A percentile compares a stretch with the other conserved stretches of the same genome.
Conservation (phyloP, 1,140 invertebrate species). For the Trachelipus rathkii region DNA sequence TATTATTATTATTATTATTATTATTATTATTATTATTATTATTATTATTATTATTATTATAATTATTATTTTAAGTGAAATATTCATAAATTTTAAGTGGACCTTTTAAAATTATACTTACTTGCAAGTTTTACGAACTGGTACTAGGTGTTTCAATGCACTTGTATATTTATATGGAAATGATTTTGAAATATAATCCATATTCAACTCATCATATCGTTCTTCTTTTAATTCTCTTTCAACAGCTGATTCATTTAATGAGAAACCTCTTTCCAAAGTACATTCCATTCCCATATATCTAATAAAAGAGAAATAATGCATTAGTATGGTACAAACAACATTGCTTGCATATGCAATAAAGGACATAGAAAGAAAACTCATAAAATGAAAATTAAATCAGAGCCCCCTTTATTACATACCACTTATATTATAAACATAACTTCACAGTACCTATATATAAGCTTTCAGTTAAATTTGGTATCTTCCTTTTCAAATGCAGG, state of each 20-base stretch:
- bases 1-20: too few relatives aligned
- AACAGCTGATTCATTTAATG: conserved; percentile 33
- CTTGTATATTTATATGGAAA: neutral
- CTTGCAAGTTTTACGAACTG: neutral
- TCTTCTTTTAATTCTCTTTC: neutral
- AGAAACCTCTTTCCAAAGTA: conserved; percentile 44
- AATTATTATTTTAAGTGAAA: too few relatives aligned
- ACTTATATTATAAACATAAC: neutral
- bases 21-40: too few relatives aligned
- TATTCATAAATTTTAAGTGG: too few relatives aligned
- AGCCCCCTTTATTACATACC: neutral
- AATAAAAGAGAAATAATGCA: neutral
- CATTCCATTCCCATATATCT: conserved; percentile 46
- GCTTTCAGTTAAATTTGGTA: neutral
- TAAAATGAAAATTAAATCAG: neutral
- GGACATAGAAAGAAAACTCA: neutral
- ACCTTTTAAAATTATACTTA: neutral
- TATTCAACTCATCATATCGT: neutral
- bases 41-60: too few relatives aligned
- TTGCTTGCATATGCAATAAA: neutral
- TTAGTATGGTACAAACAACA: neutral
- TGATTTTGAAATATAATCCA: neutral
- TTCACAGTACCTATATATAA: neutral
- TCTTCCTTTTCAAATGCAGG: too few relatives aligned
- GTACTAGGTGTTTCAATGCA: neutral